phyloP scores from a whole-genome alignment of 2,888 invertebrate species.

The Acanthosepion esculentum region DNA sequence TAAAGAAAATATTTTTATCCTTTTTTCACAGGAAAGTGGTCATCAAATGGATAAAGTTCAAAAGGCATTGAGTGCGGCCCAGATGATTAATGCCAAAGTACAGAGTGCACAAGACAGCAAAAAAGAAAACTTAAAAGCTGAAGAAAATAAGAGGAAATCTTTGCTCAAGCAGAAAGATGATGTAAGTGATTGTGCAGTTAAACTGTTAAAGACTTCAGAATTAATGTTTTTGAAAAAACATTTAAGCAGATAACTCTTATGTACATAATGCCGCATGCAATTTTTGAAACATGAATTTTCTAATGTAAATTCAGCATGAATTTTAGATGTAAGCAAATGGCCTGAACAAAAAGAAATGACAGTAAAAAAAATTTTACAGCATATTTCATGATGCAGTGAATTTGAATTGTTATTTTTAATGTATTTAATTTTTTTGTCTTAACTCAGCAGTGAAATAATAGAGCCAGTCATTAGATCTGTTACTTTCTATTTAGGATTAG shows the following conservation, averaged over 20 bases:
- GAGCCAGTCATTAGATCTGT: too few relatives aligned
- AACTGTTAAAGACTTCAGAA: neutral
- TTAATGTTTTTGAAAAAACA: neutral
- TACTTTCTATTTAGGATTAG: too few relatives aligned
- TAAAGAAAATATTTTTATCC: neutral
- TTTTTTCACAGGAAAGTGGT: conserved; percentile 79
- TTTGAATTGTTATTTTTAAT: too few relatives aligned
- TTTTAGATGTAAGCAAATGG: too few relatives aligned
- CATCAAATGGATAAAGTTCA: conserved; percentile 81
- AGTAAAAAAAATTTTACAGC: too few relatives aligned
- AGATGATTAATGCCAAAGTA: conserved; percentile 82
- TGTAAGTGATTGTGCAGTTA: conserved; percentile 73
- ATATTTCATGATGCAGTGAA: too few relatives aligned
- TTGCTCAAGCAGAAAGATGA: conserved; percentile 82
- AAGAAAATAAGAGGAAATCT: conserved; percentile 82
- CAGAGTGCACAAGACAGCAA: conserved; percentile 81
- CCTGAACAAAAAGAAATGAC: too few relatives aligned
- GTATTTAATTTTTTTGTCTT: too few relatives aligned
- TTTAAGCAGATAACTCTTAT: neutral
- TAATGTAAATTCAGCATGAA: too few relatives aligned
- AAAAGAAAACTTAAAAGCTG: conserved; percentile 81
- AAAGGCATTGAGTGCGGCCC: conserved; percentile 79
- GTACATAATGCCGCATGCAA: too few relatives aligned
- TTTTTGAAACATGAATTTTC: too few relatives aligned
- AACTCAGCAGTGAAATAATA: too few relatives aligned